Evolutionary conservation across 2,113 vertebrate species (phyloP).

Genomic region (Stegostoma tigrinum): DNA sequence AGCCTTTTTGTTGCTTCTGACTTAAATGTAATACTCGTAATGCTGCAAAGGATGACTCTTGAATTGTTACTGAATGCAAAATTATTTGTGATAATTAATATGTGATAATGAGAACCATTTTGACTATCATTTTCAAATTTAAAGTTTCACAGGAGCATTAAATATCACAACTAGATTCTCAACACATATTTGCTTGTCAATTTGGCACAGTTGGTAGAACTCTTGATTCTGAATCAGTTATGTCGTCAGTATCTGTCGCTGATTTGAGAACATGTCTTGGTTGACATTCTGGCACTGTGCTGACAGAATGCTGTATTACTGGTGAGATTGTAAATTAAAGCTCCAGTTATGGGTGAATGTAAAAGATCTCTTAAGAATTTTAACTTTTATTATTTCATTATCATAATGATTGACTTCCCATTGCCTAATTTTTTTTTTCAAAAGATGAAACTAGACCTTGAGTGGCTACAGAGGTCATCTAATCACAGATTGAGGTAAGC

Average conservation of each 20-base stretch:
- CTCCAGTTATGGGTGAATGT: not conserved
- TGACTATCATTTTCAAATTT: not conserved
- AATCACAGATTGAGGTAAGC: too few relatives aligned
- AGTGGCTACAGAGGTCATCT: too few relatives aligned
- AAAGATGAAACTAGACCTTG: too few relatives aligned
- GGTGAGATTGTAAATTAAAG: not conserved
- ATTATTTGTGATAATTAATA: not conserved
- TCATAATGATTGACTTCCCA: too few relatives aligned
- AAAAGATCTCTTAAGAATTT: not conserved
- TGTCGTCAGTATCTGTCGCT: not conserved
- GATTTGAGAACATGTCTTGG: not conserved
- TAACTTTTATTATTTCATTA: too few relatives aligned
- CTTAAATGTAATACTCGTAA: not conserved
- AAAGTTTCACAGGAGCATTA: not conserved
- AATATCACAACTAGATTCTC: not conserved
- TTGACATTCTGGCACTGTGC: not conserved
- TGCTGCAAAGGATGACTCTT: not conserved
- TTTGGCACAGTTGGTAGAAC: not conserved
- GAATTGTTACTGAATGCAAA: not conserved
- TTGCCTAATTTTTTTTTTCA: too few relatives aligned
- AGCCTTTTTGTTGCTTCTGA: not conserved
- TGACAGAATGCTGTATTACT: not conserved
- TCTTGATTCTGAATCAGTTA: not conserved
- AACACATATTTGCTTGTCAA: not conserved
- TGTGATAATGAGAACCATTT: constrained; percentile 14